Percentiles rank a stretch among this genome's conserved stretches.
Conservation (phyloP, 2,888 invertebrate species). For the Lasioglossum vierecki region DNA sequence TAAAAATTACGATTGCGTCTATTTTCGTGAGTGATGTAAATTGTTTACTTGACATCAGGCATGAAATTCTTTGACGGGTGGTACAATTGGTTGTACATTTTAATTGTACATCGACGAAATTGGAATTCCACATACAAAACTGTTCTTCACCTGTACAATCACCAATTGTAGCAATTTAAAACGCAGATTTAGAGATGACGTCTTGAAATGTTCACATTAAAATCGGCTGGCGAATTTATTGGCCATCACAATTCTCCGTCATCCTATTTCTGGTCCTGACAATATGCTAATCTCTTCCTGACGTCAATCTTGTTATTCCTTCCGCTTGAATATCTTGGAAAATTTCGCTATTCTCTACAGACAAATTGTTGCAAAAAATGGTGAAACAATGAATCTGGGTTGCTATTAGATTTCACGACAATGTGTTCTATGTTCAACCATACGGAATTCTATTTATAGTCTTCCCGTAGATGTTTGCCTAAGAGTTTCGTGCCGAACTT, state of each 20-base stretch:
- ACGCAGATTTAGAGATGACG: too few species aligned
- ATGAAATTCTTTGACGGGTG: too few species aligned
- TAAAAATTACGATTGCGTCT: too few species aligned
- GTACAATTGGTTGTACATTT: too few species aligned
- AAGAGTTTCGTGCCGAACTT: conserved; percentile 6
- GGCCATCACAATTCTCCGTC: not conserved
- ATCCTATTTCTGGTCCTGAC: not conserved
- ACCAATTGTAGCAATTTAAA: too few species aligned
- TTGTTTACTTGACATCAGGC: too few species aligned
- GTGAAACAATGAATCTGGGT: not conserved
- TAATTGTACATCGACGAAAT: too few species aligned
- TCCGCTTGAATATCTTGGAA: not conserved
- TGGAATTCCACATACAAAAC: too few species aligned
- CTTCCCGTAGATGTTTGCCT: not conserved
- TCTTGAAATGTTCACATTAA: not conserved
- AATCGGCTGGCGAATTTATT: not conserved
- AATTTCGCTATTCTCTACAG: not conserved
- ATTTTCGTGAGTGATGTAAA: too few species aligned
- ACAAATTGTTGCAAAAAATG: not conserved
- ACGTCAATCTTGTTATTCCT: conserved; percentile 1
- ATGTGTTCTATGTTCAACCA: not conserved
- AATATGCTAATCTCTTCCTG: conserved; percentile 16
- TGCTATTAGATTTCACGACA: not conserved
- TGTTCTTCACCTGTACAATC: too few species aligned
- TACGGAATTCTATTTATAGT: conserved; percentile 34